Evolutionary conservation across 2,113 vertebrate genomes (phyloP).

Genomic region (Zosterops borbonicus): DNA sequence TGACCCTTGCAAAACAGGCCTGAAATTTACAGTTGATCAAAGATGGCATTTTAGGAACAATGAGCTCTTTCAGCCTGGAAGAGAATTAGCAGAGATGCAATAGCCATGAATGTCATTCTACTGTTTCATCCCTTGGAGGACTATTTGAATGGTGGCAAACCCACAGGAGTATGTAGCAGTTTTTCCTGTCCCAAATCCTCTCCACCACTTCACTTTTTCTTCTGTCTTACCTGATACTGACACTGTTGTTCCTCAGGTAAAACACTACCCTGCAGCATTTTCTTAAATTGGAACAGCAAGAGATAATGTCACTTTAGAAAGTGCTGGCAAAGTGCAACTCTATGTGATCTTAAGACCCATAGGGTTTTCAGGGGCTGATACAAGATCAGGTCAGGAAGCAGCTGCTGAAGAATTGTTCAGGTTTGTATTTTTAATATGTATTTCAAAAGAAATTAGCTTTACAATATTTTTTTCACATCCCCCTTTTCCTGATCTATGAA

Average conservation of each 20-base stretch:
- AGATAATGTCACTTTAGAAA: background rate
- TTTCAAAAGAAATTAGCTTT: background rate
- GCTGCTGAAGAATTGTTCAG: background rate
- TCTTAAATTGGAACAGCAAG: background rate
- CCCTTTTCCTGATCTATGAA: background rate
- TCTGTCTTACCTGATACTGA: background rate
- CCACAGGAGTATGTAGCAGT: background rate
- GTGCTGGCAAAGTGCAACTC: background rate
- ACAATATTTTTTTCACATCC: background rate
- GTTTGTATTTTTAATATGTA: background rate
- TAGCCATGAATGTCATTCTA: background rate
- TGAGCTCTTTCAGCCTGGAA: slow-evolving; percentile 1
- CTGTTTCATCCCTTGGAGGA: background rate
- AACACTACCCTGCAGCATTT: background rate
- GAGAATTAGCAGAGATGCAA: background rate
- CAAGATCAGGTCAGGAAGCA: background rate
- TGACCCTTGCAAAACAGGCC: slow-evolving; percentile 18
- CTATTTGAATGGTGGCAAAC: background rate
- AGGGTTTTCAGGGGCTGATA: background rate
- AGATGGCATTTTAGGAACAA: slow-evolving; percentile 26
- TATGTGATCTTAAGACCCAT: accelerated
- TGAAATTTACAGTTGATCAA: slow-evolving; percentile 38
- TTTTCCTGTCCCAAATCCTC: background rate
- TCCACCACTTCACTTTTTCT: background rate
- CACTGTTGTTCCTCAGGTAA: background rate